Evolutionary conservation across 2,113 vertebrate genomes (phyloP).

Genomic region (Rynchops niger): DNA sequence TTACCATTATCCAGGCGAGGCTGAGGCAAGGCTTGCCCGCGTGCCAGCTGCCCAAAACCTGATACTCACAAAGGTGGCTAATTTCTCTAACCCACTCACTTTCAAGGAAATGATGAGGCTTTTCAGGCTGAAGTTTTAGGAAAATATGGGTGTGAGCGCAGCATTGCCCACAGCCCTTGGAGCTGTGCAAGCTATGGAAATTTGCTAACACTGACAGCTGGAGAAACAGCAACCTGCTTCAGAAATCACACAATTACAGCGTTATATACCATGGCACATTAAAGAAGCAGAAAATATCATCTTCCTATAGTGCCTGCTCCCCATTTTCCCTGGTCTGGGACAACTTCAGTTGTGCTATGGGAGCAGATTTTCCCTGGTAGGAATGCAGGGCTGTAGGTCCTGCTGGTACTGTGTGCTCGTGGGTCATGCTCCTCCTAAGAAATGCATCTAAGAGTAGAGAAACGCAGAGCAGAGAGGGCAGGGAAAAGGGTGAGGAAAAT

Average conservation of each 20-base stretch:
- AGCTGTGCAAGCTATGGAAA: neutral
- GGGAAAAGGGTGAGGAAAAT: neutral
- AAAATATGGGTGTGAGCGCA: neutral
- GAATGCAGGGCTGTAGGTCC: neutral
- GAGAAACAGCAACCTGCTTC: neutral
- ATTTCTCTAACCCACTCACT: neutral
- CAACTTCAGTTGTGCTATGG: neutral
- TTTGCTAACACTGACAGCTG: too few relatives aligned
- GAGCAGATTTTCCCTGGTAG: neutral
- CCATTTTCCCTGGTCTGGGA: neutral
- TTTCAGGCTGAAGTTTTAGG: conserved; percentile 3
- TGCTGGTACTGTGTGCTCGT: neutral
- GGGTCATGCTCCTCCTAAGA: neutral
- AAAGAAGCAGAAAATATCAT: neutral
- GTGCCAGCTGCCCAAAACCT: conserved; percentile 48
- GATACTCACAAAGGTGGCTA: neutral
- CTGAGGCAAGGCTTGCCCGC: neutral
- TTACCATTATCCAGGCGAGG: neutral
- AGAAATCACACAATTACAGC: neutral
- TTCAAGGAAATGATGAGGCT: conserved; percentile 9
- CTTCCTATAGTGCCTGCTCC: neutral
- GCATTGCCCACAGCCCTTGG: neutral
- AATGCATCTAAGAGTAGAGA: neutral
- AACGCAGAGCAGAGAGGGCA: neutral
- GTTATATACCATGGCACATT: neutral